Conservation (phyloP, 2,888 invertebrate species). For the Cheilosia vernalis region DNA sequence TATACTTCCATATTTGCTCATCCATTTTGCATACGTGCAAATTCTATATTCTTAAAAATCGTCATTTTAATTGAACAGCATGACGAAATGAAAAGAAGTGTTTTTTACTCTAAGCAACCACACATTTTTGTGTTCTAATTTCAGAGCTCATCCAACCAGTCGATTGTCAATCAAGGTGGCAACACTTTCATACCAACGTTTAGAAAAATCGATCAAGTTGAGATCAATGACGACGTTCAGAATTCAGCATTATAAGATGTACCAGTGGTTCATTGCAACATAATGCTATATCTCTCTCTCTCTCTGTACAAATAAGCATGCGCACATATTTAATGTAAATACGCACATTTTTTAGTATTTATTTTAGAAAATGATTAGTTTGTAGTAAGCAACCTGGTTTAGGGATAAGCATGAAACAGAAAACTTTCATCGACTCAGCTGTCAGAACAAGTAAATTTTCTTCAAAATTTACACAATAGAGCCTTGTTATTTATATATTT, state of each 20-base stretch:
- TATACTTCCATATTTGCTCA: no score
- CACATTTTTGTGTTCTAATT: constrained; percentile 16
- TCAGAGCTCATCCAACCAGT: constrained; percentile 82
- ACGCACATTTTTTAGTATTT: constrained; percentile 39
- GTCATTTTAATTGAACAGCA: no score
- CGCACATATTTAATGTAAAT: constrained; percentile 52
- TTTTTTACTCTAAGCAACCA: no score
- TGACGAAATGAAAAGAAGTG: no score
- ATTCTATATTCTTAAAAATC: no score
- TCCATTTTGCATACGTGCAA: no score
- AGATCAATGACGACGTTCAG: constrained; percentile 76
- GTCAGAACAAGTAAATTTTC: neutral
- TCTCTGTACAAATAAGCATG: constrained; percentile 49
- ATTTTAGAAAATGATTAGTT: constrained; percentile 7
- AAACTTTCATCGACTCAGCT: no score
- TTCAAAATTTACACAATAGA: no score
- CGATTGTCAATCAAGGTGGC: constrained; percentile 81
- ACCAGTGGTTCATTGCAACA: neutral
- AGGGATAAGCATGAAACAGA: neutral
- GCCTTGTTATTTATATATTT: no score
- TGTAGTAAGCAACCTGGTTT: neutral
- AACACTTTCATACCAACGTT: constrained; percentile 82
- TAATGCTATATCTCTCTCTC: neutral
- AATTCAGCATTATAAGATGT: constrained; percentile 75
- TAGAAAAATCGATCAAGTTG: constrained; percentile 82